Evolutionary conservation across 1,140 invertebrate genomes (phyloP).

Genomic region (Zaprionus capensis): DNA sequence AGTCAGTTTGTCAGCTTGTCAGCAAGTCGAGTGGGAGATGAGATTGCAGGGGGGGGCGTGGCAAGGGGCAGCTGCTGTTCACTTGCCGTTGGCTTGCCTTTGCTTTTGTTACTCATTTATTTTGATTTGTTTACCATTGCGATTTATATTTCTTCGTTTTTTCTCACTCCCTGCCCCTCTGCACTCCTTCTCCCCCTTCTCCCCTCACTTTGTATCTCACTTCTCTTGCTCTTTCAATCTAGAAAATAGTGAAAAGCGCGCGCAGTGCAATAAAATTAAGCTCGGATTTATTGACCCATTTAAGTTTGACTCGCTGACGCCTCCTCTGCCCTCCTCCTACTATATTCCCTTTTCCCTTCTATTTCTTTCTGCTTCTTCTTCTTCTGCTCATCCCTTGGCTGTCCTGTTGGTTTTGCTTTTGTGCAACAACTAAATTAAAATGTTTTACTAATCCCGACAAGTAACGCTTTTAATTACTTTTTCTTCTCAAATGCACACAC

Average conservation of each 20-base stretch:
- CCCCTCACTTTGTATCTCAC: background rate
- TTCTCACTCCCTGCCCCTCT: slow-evolving; percentile 5
- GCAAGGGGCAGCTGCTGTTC: slow-evolving; percentile 30
- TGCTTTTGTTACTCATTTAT: slow-evolving; percentile 82
- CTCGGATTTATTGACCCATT: slow-evolving; percentile 82
- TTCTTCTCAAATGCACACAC: slow-evolving; percentile 71
- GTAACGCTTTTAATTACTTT: slow-evolving; percentile 82
- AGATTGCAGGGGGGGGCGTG: no score
- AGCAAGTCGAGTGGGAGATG: slow-evolving; percentile 45
- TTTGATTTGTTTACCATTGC: slow-evolving; percentile 83
- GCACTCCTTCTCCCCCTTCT: background rate
- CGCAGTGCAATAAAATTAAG: slow-evolving; percentile 80
- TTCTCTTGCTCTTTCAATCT: slow-evolving; percentile 4
- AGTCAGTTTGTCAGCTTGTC: slow-evolving; percentile 65
- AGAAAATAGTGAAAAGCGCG: slow-evolving; percentile 48
- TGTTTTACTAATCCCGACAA: slow-evolving; percentile 81
- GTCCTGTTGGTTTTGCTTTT: slow-evolving; percentile 33
- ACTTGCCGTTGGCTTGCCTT: slow-evolving; percentile 26
- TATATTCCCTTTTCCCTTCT: no score
- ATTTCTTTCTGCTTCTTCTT: background rate
- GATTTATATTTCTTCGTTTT: slow-evolving; percentile 79
- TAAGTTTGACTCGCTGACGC: slow-evolving; percentile 72
- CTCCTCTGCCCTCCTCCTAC: background rate
- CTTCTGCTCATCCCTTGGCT: background rate
- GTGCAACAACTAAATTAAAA: slow-evolving; percentile 79